Conservation (phyloP, 2,888 invertebrate species). For the Idaea biselata region DNA sequence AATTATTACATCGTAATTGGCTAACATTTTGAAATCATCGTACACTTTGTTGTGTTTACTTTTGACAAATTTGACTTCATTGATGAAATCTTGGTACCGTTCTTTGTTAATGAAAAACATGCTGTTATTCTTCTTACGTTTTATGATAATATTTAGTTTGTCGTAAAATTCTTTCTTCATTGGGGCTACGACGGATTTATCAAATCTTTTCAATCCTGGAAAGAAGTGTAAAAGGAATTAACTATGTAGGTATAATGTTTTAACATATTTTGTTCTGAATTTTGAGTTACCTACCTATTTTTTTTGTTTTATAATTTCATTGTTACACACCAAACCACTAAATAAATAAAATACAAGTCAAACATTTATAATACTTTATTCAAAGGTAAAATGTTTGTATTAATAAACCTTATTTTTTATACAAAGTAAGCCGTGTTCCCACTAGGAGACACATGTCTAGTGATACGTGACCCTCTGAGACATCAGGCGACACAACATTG, state of each 20-base stretch:
- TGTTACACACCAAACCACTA: background rate
- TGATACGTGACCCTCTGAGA: too few species aligned
- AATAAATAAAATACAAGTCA: background rate
- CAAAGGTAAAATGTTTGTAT: too few species aligned
- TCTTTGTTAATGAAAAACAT: constrained; percentile 45
- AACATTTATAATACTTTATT: constrained; percentile 5
- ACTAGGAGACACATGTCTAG: too few species aligned
- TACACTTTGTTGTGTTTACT: constrained; percentile 46
- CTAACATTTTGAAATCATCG: constrained; percentile 59
- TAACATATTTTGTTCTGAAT: too few species aligned
- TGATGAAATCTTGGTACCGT: constrained; percentile 56
- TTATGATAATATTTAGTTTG: constrained; percentile 47
- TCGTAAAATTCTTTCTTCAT: constrained; percentile 57
- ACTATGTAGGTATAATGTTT: too few species aligned
- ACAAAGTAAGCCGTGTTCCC: too few species aligned
- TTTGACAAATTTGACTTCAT: constrained; percentile 52
- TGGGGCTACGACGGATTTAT: constrained; percentile 34
- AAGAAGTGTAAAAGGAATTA: constrained; percentile 15
- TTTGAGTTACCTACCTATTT: background rate
- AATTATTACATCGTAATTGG: constrained; percentile 54
- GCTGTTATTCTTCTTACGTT: constrained; percentile 57
- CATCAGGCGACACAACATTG: too few species aligned
- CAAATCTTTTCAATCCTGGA: constrained; percentile 43
- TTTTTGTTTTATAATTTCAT: background rate
- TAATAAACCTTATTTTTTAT: too few species aligned